A percentile compares a stretch with the other conserved stretches of the same genome.
These are phyloP conservation scores for Cephalopachus bancanus DNA, from an alignment of 2,797 vertebrate genomes.

Conservation along the genomic window DNA sequence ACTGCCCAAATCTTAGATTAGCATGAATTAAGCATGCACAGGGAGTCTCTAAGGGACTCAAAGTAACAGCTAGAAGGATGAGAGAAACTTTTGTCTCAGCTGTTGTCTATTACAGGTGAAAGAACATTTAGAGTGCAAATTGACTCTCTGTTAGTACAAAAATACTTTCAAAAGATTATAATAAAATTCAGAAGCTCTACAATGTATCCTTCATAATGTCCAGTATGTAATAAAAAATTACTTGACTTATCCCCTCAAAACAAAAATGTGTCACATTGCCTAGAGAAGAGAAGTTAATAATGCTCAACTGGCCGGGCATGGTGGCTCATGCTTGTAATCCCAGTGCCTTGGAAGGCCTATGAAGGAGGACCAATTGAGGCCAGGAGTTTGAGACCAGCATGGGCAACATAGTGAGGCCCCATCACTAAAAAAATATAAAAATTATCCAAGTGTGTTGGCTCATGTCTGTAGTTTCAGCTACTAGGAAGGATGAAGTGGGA, in stretches of 20 bases:
- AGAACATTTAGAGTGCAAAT: background rate
- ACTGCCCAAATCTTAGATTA: background rate
- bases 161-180: background rate
- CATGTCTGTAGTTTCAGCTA: too few species aligned
- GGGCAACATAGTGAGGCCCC: too few species aligned
- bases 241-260: background rate
- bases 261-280: background rate
- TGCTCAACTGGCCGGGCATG: background rate
- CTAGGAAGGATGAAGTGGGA: too few species aligned
- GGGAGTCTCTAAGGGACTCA: background rate
- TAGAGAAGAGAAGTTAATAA: background rate
- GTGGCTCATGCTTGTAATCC: too few species aligned
- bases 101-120: background rate
- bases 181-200: background rate
- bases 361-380: too few species aligned
- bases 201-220: background rate
- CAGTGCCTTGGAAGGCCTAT: too few species aligned
- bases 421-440: too few species aligned
- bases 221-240: background rate
- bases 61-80: background rate
- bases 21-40: background rate
- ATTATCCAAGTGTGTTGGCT: too few species aligned
- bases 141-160: background rate
- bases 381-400: too few species aligned
- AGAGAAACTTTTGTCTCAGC: background rate